Evolutionary conservation across 2,888 invertebrate genomes (phyloP).

Genomic region (Allophyes oxyacanthae): DNA sequence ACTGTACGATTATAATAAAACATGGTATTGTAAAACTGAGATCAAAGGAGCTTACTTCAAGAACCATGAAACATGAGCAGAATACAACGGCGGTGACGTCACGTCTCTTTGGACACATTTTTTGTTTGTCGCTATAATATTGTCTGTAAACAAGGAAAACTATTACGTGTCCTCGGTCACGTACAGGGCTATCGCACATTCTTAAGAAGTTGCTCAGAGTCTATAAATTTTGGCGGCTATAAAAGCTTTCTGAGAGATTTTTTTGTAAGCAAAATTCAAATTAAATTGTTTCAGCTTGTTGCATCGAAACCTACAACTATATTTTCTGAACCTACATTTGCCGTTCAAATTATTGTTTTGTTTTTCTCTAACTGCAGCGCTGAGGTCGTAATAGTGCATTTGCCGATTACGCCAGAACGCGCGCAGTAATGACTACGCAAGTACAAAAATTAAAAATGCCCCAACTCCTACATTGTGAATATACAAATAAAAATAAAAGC

Average conservation of each 20-base stretch:
- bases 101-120: constrained; percentile 32
- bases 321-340: constrained; percentile 44
- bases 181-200: not conserved
- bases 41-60: constrained; percentile 28
- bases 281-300: no score
- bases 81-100: constrained; percentile 23
- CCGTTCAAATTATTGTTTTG: constrained; percentile 52
- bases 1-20: constrained; percentile 45
- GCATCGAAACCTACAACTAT: no score
- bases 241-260: no score
- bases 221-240: no score
- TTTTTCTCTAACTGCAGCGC: constrained; percentile 37
- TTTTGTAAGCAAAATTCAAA: no score
- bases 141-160: constrained; percentile 42
- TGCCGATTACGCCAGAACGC: constrained; percentile 38
- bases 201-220: no score
- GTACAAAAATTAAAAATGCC: constrained; percentile 39
- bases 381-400: constrained; percentile 43
- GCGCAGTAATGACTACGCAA: constrained; percentile 44
- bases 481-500: constrained; percentile 37
- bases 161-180: constrained; percentile 8
- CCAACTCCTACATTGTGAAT: constrained; percentile 19
- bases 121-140: constrained; percentile 25
- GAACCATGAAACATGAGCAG: constrained; percentile 23
- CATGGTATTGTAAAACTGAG: constrained; percentile 35